phyloP scores from a whole-genome alignment of 1,140 invertebrate genomes.

The Microvelia longipes region DNA sequence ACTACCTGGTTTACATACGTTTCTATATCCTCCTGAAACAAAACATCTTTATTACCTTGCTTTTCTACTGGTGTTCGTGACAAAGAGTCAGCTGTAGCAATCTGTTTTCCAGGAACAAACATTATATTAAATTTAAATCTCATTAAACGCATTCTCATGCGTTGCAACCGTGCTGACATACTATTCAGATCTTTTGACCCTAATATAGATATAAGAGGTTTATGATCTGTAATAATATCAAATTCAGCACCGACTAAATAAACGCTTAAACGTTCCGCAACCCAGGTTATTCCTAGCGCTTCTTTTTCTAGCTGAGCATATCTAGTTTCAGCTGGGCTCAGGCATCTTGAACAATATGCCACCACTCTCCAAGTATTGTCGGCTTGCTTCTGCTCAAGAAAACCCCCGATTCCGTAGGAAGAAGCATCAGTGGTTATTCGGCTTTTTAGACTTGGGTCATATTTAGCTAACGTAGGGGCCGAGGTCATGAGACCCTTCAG shows the following conservation, averaged over 20 bases:
- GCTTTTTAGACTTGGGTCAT: neutral
- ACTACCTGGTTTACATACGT: neutral
- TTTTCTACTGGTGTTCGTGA: neutral
- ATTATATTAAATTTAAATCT: neutral
- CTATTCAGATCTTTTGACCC: slow-evolving; percentile 9
- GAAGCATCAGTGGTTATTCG: neutral
- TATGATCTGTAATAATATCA: slow-evolving; percentile 27
- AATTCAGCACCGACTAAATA: slow-evolving; percentile 24
- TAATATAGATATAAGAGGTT: slow-evolving; percentile 24
- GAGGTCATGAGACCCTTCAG: neutral
- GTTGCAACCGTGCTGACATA: neutral
- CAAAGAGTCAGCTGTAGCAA: neutral
- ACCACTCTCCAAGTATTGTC: neutral
- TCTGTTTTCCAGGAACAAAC: neutral
- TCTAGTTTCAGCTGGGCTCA: neutral
- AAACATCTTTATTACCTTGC: neutral
- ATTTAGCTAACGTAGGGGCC: neutral
- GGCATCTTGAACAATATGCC: neutral
- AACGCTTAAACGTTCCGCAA: slow-evolving; percentile 15
- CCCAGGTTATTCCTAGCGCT: slow-evolving; percentile 20
- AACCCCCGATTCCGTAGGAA: neutral
- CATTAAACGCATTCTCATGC: neutral
- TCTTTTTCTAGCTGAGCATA: slow-evolving; percentile 25
- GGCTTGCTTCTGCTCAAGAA: neutral
- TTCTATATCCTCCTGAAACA: neutral